Evolutionary conservation across 2,888 invertebrate genomes (phyloP).

Genomic region (Heliconius sara): DNA sequence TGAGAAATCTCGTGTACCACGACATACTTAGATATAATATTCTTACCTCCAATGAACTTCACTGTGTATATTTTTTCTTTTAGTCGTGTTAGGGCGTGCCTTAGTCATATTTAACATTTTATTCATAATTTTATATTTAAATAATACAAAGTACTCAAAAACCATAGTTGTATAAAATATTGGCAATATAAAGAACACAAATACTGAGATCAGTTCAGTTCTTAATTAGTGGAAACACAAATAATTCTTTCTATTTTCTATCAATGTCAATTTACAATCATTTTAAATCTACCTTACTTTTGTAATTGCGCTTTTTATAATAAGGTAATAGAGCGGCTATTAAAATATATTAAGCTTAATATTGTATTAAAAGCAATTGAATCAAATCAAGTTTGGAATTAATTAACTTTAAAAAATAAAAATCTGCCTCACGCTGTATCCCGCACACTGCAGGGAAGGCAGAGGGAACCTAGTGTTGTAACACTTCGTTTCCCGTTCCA

Average conservation of each 20-base stretch:
- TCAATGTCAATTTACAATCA: slow-evolving; percentile 3
- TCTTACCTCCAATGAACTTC: slow-evolving; percentile 51
- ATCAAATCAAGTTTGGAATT: not conserved
- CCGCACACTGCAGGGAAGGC: too few species aligned
- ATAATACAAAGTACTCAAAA: not conserved
- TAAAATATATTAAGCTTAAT: not conserved
- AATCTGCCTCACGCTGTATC: too few species aligned
- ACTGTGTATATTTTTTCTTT: slow-evolving; percentile 40
- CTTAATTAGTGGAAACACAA: too few species aligned
- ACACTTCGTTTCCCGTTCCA: too few species aligned
- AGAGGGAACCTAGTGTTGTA: too few species aligned
- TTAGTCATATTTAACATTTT: slow-evolving; percentile 32
- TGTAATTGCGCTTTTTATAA: not conserved
- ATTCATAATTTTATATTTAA: slow-evolving; percentile 25
- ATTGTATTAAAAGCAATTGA: not conserved
- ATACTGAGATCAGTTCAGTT: too few species aligned
- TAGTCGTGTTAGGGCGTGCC: slow-evolving; percentile 19
- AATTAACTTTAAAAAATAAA: too few species aligned
- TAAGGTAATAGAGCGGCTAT: not conserved
- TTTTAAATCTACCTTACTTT: slow-evolving; percentile 18
- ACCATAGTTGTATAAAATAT: not conserved
- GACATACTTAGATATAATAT: slow-evolving; percentile 15
- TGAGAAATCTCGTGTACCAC: slow-evolving; percentile 46
- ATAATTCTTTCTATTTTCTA: not conserved
- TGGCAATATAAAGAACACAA: not conserved